Base-by-base conservation (phyloP, 2,888 invertebrate genomes). In the Aspidapion aeneum region DNA sequence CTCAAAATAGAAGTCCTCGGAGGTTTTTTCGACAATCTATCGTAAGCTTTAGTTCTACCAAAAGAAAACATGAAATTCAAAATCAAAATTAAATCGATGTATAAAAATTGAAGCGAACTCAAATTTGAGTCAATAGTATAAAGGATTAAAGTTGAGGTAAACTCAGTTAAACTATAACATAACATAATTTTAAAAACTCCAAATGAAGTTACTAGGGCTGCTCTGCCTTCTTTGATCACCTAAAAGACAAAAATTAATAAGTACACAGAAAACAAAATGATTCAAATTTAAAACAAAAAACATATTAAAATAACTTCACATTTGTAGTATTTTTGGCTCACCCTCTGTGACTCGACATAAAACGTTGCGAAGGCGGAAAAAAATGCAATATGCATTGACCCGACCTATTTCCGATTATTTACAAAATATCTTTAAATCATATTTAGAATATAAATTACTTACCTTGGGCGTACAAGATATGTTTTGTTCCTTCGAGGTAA, bases 161-260 rank as follows among this genome's bases (percentile, higher is more conserved):
- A 96, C 78, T 97, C 95, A 0, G 94, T 91, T 58, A 97, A 83
- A 21, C 95, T 96, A 81, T 98, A 98, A 0, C 93, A 90, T 0
- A 97, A 91, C 97, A 98, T 98, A 83, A 96, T 97, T 74, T 98
- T 98, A 83, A 98, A 98, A 66, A 97, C 92, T 0, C 96, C 96
- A 81, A 98, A 97, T n/a, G 95, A 95, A 0, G 98, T 98, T 35
- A 94, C 90, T 9, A 98, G 82, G 0, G 98, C 97, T 0, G 96
- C 96, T 0, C 98, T 85, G 0, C 97, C 96, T 76, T 96, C 94
- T 35, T 90, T 86, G 19, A 91, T 87, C 0, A 96, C 89, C n/a
- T n/a, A n/a, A n/a, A n/a, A n/a, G n/a, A n/a, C n/a, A n/a, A n/a
- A n/a, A n/a, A n/a, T n/a, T n/a, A n/a, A n/a, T n/a, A n/a, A n/a